Evolutionary conservation across 2,888 invertebrate species (phyloP), one percentile per base, ranked within the genome.

Genomic region (Omphaloscelis lunosa): DNA sequence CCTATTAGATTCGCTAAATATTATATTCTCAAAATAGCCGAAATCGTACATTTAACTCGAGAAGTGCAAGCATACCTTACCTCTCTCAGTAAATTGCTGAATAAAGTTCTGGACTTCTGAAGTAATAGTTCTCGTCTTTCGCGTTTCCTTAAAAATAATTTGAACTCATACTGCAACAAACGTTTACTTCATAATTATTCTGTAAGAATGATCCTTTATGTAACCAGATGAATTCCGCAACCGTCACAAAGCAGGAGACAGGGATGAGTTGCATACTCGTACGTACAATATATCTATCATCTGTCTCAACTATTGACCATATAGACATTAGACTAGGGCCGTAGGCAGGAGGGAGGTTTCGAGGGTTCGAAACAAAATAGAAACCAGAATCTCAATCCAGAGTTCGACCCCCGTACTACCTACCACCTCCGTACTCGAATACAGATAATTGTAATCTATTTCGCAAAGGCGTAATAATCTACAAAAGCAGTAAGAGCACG

Each of bases 21-120:
- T 34, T 34, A 34, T 5, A 34, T 34, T 34, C 34, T 34, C 34
- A 34, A 34, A 34, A 34, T 34, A 34, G 34, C 34, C 34, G 34
- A 34, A 34, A 34, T 34, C 34, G 34, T 34, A 34, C 34, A 34
- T 34, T 34, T 34, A 34, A 34, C 34, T 34, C 34, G 34, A 34
- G 34, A 34, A 34, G 34, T 34, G 34, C 15, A 51, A 45, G 8
- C 23, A 65, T 34, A 45, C 58, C 58, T 63, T 65, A 96, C 96
- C 93, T 97, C 97, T 83, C 92, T 95, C 63, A 97, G 88, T 80
- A 97, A 90, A 90, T 97, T 96, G 79, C 95, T 95, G 80, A 97
- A 97, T 72, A 97, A 90, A 72, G 89, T 94, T 86, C 97, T 92
- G 29, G 96, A 96, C 86, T 90, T 94, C 88, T 97, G 97, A 29